A percentile compares a stretch with the other conserved stretches of the same genome.
These are phyloP conservation scores for Noturus placidus DNA, from an alignment of 2,113 vertebrate genomes.

Conservation along the genomic window DNA sequence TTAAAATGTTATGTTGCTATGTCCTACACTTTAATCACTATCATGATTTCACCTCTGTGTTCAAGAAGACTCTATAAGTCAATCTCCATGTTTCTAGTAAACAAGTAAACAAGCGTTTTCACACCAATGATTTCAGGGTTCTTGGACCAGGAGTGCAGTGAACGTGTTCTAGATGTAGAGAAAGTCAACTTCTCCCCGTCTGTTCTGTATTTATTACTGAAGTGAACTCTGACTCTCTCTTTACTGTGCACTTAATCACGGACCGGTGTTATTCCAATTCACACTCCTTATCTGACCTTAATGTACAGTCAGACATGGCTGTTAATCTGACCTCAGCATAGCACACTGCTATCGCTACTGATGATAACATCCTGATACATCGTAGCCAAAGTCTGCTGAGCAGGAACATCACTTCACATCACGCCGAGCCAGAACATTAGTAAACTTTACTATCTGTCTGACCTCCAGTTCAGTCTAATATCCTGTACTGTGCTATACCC, in stretches of 20 bases:
- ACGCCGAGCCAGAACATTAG: neutral
- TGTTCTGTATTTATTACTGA: neutral
- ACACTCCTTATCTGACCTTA: conserved; percentile 12
- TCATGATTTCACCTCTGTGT: no score
- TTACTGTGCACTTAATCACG: conserved; percentile 12
- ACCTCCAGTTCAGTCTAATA: neutral
- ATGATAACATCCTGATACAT: neutral
- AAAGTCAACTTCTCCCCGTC: neutral
- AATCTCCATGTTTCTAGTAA: no score
- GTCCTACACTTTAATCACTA: no score
- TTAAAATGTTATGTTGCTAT: no score
- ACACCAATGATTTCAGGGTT: no score
- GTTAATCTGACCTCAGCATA: neutral
- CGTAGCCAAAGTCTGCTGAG: neutral
- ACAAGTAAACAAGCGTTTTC: no score
- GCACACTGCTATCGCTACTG: neutral
- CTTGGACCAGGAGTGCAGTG: neutral
- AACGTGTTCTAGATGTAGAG: neutral
- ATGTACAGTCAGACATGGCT: neutral
- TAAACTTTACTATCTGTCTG: neutral
- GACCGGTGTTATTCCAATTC: conserved; percentile 1
- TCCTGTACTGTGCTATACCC: neutral
- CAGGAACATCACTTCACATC: neutral
- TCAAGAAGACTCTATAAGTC: no score
- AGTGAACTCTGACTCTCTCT: neutral